phyloP scores from a whole-genome alignment of 1,140 invertebrate genomes.

The Homalodisca vitripennis region DNA sequence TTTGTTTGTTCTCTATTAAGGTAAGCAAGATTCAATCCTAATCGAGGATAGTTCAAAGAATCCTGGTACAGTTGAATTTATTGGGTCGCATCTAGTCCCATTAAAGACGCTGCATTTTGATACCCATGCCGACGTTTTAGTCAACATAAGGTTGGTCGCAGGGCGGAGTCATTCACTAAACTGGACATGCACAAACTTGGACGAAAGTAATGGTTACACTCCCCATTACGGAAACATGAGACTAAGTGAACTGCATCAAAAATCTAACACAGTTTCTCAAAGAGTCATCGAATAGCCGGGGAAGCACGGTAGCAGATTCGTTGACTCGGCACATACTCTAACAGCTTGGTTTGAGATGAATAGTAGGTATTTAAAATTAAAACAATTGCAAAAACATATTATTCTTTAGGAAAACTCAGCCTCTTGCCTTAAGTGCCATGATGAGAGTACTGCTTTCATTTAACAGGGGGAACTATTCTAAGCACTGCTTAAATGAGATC shows the following conservation, averaged over 20 bases:
- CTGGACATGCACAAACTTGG: slow-evolving; percentile 6
- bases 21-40: neutral
- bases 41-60: slow-evolving; percentile 15
- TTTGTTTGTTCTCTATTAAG: neutral
- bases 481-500: neutral
- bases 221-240: neutral
- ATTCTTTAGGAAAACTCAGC: slow-evolving; percentile 11
- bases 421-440: neutral
- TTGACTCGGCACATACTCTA: slow-evolving; percentile 1
- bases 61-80: slow-evolving; percentile 1
- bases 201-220: neutral
- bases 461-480: neutral
- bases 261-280: slow-evolving; percentile 6
- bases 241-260: neutral
- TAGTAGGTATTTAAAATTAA: slow-evolving; percentile 1
- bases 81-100: slow-evolving; percentile 4
- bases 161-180: slow-evolving; percentile 9
- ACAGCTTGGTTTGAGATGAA: neutral
- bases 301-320: neutral
- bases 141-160: neutral
- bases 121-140: slow-evolving; percentile 2
- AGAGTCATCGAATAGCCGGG: neutral
- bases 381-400: slow-evolving; percentile 5
- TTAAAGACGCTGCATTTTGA: slow-evolving; percentile 3
- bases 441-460: neutral